phyloP scores from a whole-genome alignment of 2,888 invertebrate genomes.

The Ceraclea dissimilis region DNA sequence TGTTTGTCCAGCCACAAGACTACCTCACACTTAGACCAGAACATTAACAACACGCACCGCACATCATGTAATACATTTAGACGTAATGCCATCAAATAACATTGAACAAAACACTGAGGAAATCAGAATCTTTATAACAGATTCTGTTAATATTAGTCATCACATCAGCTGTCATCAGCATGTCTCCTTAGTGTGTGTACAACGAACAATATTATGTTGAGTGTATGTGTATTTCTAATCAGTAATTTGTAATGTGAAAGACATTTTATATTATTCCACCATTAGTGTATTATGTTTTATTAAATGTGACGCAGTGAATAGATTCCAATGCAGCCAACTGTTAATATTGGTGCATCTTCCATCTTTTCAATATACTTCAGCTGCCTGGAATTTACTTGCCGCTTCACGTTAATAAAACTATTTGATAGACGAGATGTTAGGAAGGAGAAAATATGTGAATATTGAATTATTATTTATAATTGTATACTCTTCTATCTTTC shows the following conservation, averaged over 20 bases:
- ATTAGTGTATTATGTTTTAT: neutral
- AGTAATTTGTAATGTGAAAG: neutral
- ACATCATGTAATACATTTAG: too few species aligned
- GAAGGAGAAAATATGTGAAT: too few species aligned
- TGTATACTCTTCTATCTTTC: neutral
- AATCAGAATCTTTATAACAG: neutral
- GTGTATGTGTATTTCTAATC: too few species aligned
- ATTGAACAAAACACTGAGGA: neutral
- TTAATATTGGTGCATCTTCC: constrained; percentile 1
- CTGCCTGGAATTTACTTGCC: neutral
- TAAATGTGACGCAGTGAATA: neutral
- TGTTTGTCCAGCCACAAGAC: constrained; percentile 79
- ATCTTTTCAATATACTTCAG: neutral
- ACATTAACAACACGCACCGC: constrained; percentile 13
- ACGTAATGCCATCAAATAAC: neutral
- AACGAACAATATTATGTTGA: too few species aligned
- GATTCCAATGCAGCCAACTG: neutral
- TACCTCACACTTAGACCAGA: constrained; percentile 51
- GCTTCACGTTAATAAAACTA: neutral
- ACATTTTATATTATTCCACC: neutral
- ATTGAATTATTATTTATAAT: neutral
- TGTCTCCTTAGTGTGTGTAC: too few species aligned
- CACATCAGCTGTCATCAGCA: too few species aligned
- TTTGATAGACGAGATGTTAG: neutral
- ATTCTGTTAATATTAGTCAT: too few species aligned